These are phyloP conservation scores for Clepsis dumicolana DNA, from an alignment of 2,888 invertebrate species.

Conservation along the genomic window DNA sequence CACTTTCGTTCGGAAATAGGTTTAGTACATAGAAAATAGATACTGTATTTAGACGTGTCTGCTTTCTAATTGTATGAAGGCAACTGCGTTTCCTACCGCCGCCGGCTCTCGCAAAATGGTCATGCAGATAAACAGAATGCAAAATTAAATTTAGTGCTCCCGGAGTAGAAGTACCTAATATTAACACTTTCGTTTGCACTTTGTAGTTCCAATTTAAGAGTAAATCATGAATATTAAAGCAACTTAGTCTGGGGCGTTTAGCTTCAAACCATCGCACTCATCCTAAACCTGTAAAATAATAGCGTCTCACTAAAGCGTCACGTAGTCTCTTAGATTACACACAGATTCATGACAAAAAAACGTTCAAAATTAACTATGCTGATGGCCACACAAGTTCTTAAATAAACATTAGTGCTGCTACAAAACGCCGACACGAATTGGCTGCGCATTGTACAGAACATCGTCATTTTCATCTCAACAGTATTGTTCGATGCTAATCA, in stretches of 20 bases:
- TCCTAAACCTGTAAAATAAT: too few species aligned
- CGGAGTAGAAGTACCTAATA: background rate
- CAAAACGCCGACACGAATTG: constrained; percentile 24
- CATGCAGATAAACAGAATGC: constrained; percentile 3
- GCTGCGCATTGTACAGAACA: constrained; percentile 22
- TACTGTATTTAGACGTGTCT: constrained; percentile 39
- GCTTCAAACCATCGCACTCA: too few species aligned
- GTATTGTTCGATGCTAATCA: constrained; percentile 54
- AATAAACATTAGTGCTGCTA: constrained; percentile 25
- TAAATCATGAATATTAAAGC: too few species aligned
- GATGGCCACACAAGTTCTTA: constrained; percentile 2
- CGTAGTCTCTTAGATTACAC: background rate
- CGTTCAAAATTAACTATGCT: background rate
- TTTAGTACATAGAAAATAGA: constrained; percentile 40
- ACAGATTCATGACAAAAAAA: too few species aligned
- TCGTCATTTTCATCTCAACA: constrained; percentile 18
- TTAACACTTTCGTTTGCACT: too few species aligned
- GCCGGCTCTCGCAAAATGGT: constrained; percentile 1
- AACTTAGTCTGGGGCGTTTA: too few species aligned
- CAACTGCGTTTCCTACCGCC: constrained; percentile 18
- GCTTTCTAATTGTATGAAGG: constrained; percentile 36
- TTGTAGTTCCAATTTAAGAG: too few species aligned
- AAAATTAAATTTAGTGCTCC: background rate
- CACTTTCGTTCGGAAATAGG: constrained; percentile 39
- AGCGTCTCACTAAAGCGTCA: too few species aligned